Evolutionary conservation across 2,797 vertebrate species (phyloP).

Genomic region (Trichosurus vulpecula): DNA sequence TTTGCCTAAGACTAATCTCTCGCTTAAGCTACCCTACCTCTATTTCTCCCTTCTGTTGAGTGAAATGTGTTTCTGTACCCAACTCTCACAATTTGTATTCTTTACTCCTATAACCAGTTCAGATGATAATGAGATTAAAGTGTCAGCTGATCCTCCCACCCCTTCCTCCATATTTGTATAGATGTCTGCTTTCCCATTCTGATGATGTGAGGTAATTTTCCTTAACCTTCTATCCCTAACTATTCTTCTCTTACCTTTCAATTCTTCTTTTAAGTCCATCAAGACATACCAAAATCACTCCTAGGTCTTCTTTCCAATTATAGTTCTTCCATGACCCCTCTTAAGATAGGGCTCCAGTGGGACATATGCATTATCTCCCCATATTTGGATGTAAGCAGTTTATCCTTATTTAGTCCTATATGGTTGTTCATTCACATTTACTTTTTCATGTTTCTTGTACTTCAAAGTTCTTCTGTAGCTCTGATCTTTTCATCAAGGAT

Average conservation of each 20-base stretch:
- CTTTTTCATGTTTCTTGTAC: neutral
- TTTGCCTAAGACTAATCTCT: neutral
- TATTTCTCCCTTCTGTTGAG: neutral
- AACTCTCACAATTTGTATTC: neutral
- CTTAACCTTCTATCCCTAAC: neutral
- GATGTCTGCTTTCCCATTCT: neutral
- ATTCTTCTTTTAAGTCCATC: neutral
- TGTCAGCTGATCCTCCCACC: neutral
- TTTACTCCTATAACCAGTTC: neutral
- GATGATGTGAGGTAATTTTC: neutral
- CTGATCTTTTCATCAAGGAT: neutral
- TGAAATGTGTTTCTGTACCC: neutral
- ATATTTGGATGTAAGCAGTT: neutral
- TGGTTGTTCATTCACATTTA: neutral
- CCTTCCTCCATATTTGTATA: neutral
- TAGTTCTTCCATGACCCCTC: neutral
- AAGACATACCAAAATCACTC: neutral
- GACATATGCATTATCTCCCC: neutral
- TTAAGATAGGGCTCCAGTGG: neutral
- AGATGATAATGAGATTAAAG: neutral
- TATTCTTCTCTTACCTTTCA: neutral
- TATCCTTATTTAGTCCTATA: neutral
- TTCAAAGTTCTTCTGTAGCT: neutral
- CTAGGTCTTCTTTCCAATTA: neutral
- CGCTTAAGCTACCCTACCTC: neutral